These are phyloP conservation scores for Atopsyche davidsoni DNA, from an alignment of 1,140 invertebrate species.

Conservation along the genomic window DNA sequence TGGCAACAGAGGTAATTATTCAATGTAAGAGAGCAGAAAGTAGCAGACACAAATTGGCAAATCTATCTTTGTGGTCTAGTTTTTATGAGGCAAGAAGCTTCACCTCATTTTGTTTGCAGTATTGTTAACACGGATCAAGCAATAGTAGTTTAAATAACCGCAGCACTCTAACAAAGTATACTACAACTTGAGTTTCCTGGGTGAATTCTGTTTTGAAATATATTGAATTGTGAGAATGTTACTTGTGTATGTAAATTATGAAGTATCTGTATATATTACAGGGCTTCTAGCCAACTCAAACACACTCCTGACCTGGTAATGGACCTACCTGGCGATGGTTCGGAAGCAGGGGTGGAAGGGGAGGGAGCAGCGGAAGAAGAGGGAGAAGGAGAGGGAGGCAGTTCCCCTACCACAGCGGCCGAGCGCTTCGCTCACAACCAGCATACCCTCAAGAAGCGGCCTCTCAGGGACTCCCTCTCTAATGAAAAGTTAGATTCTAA, in stretches of 20 bases:
- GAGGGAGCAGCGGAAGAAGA: conserved; percentile 8
- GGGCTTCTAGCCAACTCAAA: conserved; percentile 26
- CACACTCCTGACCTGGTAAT: conserved; percentile 79
- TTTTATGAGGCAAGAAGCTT: too few species aligned
- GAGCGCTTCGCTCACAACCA: conserved; percentile 38
- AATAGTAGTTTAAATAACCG: too few species aligned
- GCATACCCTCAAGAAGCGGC: conserved; percentile 36
- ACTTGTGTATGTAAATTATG: not conserved
- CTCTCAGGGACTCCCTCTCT: conserved; percentile 23
- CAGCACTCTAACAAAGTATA: too few species aligned
- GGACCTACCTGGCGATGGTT: conserved; percentile 59
- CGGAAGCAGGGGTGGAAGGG: conserved; percentile 9
- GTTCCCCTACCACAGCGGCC: conserved; percentile 32
- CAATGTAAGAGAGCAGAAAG: too few species aligned
- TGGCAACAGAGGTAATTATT: conserved; percentile 53
- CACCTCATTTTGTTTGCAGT: too few species aligned
- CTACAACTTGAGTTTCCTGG: too few species aligned
- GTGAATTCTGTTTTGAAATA: too few species aligned
- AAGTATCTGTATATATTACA: conserved; percentile 7
- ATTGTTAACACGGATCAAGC: too few species aligned
- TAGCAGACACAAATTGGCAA: too few species aligned
- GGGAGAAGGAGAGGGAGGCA: conserved; percentile 14
- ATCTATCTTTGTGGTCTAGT: too few species aligned
- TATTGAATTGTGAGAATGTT: not conserved
- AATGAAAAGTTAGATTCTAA: conserved; percentile 27